phyloP scores from a whole-genome alignment of 2,888 invertebrate species.

The Bugulina stolonifera region DNA sequence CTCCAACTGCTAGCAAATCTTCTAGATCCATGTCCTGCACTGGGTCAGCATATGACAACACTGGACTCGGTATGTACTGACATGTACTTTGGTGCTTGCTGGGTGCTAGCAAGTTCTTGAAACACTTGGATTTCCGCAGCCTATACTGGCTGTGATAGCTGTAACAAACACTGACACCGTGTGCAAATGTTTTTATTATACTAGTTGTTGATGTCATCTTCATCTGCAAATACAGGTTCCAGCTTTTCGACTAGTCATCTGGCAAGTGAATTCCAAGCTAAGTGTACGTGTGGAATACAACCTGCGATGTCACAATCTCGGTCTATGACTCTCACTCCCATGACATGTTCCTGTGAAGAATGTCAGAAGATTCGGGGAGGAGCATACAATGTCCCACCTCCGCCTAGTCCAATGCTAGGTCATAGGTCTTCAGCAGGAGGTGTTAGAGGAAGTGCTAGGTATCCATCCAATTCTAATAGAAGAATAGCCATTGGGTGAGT shows the following conservation, averaged over 20 bases:
- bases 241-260: constrained; percentile 9
- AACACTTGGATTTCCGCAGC: too few species aligned
- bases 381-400: not conserved
- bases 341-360: not conserved
- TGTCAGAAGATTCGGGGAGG: constrained; percentile 8
- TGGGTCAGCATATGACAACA: not conserved
- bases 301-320: not conserved
- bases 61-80: too few species aligned
- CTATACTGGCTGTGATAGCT: too few species aligned
- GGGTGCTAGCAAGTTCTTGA: too few species aligned
- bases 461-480: constrained; percentile 22
- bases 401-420: constrained; percentile 13
- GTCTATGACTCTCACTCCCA: constrained; percentile 5
- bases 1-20: not conserved
- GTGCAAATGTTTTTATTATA: too few species aligned
- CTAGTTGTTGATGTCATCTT: too few species aligned
- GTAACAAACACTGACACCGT: too few species aligned
- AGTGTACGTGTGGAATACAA: not conserved
- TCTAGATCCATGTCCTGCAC: not conserved
- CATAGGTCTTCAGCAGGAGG: not conserved
- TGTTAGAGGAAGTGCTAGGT: constrained; percentile 12
- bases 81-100: too few species aligned
- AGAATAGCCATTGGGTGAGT: constrained; percentile 1
- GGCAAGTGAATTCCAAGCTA: not conserved
- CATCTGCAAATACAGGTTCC: not conserved